Percentiles rank a stretch among this genome's conserved stretches.
These are phyloP conservation scores for Drosophila lacertosa DNA, from an alignment of 1,140 invertebrate genomes.

Conservation along the genomic window DNA sequence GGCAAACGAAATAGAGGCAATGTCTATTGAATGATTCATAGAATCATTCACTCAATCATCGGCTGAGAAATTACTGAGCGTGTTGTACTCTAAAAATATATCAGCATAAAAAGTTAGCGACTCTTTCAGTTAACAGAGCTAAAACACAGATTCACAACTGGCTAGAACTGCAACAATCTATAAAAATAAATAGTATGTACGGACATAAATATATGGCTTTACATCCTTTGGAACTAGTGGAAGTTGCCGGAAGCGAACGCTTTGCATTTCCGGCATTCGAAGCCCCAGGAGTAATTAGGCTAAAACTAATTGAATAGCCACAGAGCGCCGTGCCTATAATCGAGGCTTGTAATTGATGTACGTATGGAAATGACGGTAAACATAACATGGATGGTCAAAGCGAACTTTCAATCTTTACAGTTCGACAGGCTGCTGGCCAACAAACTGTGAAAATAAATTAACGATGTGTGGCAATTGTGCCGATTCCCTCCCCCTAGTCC, in stretches of 20 bases:
- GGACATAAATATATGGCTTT: not conserved
- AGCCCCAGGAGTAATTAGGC: constrained; percentile 21
- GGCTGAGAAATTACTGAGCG: constrained; percentile 10
- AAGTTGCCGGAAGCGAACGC: constrained; percentile 40
- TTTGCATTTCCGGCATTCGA: constrained; percentile 43
- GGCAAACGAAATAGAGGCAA: constrained; percentile 25
- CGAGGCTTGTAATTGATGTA: constrained; percentile 8
- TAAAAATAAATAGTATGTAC: constrained; percentile 40
- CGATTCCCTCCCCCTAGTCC: not conserved
- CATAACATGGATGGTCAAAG: not conserved
- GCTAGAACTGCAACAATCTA: constrained; percentile 17
- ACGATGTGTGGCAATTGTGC: constrained; percentile 34
- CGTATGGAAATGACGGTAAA: constrained; percentile 3
- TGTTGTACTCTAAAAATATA: not conserved
- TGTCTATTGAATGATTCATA: constrained; percentile 33
- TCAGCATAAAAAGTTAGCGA: too few relatives aligned
- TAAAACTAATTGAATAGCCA: constrained; percentile 41
- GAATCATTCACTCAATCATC: constrained; percentile 12
- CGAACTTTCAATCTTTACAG: constrained; percentile 33
- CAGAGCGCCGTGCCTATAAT: constrained; percentile 23
- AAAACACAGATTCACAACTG: not conserved
- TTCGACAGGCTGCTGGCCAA: constrained; percentile 10
- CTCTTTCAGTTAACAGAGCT: constrained; percentile 12
- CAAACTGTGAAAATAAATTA: constrained; percentile 36
- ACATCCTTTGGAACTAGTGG: constrained; percentile 57